phyloP scores from a whole-genome alignment of 1,140 invertebrate genomes.

The Fopius arisanus region DNA sequence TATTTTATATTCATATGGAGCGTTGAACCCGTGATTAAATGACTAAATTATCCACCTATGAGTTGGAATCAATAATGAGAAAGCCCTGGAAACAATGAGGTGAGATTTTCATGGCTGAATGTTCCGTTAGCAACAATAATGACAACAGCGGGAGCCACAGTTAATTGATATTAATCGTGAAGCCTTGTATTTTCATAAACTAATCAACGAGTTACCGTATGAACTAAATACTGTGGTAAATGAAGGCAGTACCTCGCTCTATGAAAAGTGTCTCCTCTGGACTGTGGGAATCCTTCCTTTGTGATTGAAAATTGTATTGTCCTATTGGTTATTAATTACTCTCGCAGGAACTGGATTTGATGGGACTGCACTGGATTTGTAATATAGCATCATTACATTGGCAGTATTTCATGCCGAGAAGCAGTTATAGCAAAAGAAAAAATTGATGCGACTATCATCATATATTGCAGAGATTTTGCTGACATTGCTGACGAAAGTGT shows the following conservation, averaged over 20 bases:
- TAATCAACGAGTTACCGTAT: slow-evolving; percentile 36
- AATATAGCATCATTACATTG: background rate
- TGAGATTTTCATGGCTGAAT: slow-evolving; percentile 6
- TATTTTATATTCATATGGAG: background rate
- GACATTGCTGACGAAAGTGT: background rate
- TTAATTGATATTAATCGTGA: slow-evolving; percentile 44
- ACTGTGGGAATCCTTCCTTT: background rate
- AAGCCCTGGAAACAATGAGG: background rate
- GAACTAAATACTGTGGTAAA: slow-evolving; percentile 36
- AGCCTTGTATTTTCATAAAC: slow-evolving; percentile 25
- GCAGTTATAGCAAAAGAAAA: background rate
- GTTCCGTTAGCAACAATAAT: background rate
- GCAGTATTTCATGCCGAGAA: background rate
- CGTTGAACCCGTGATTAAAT: background rate
- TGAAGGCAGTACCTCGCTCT: slow-evolving; percentile 33
- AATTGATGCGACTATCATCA: background rate
- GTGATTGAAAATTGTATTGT: background rate
- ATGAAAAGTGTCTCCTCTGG: slow-evolving; percentile 26
- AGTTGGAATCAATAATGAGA: background rate
- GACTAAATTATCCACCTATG: background rate
- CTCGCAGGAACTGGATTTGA: background rate
- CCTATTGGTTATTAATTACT: background rate
- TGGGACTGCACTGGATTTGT: background rate
- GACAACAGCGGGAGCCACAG: slow-evolving; percentile 30
- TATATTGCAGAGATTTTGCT: background rate